Evolutionary conservation across 2,888 invertebrate genomes (phyloP), one percentile per base, ranked within the genome.

Genomic region (Deilephila elpenor): DNA sequence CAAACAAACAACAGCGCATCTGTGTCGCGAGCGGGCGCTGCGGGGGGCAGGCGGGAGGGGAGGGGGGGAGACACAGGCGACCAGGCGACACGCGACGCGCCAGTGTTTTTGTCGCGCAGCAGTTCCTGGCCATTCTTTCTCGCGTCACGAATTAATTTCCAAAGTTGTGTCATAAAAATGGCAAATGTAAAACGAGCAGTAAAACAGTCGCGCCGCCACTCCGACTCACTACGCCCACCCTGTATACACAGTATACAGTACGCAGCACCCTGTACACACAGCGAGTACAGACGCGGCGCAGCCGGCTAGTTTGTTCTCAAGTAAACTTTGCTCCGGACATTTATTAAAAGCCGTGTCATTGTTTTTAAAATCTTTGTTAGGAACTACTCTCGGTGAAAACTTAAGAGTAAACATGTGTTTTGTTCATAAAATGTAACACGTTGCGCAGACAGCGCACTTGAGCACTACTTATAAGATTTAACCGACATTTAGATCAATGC

Each of bases 141-240:
- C 71, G 71, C 71, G 71, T 59, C 71, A 59, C 44, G 71, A 71
- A 71, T 71, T 71, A 71, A 71, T 71, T 71, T 34, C 71, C 59
- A 71, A 71, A 71, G 60, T 71, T 71, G 71, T 44, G 60, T 60
- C 71, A 59, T 37, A 71, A 71, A 67, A 67, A 67, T 67, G 17
- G 67, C 67, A 51, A 67, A 67, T 29, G 67, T 67, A 67, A 67
- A 67, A 67, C 51, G 44, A 20, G 19, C 20, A 25, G 25, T 44
- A 67, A 44, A 67, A 67, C 67, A 67, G 14, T 67, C 25, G 67
- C 67, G 44, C 20, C 44, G 51, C 67, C 62, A 62, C 67, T 44
- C 5, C 25, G 51, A 67, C 25, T 44, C n/a, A 67, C 37, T 44
- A 17, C 44, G 7, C 20, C 25, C 25, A 4, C 11, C 44, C 44